These are phyloP conservation scores for Anhinga rufa DNA, from an alignment of 2,113 vertebrate species.

Conservation along the genomic window DNA sequence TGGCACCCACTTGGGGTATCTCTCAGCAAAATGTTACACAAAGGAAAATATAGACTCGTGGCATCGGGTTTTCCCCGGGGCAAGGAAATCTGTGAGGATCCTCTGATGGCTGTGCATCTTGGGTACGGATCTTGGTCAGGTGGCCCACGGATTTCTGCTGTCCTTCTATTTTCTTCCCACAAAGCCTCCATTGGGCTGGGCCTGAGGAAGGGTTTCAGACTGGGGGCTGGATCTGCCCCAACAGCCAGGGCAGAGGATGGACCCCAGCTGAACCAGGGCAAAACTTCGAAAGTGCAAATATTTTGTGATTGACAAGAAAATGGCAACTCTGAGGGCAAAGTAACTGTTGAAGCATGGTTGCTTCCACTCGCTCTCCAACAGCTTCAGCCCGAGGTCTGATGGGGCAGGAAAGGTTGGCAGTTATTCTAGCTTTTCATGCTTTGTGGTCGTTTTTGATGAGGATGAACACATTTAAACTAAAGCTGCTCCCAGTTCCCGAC, in stretches of 20 bases:
- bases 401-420: background rate
- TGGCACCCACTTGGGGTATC: background rate
- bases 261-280: background rate
- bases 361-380: background rate
- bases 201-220: background rate
- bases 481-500: background rate
- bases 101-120: accelerated
- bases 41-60: background rate
- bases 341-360: background rate
- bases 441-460: background rate
- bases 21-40: background rate
- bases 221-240: background rate
- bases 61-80: background rate
- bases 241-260: background rate
- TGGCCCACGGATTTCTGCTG: background rate
- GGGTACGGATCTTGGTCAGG: background rate
- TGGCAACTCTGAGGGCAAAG: background rate
- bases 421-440: background rate
- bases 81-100: background rate
- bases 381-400: background rate
- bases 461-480: background rate
- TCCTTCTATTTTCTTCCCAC: background rate
- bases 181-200: background rate
- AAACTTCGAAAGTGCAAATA: background rate
- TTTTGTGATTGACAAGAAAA: background rate